Conservation (phyloP, 2,888 invertebrate species). For the Subacronicta megacephala region DNA sequence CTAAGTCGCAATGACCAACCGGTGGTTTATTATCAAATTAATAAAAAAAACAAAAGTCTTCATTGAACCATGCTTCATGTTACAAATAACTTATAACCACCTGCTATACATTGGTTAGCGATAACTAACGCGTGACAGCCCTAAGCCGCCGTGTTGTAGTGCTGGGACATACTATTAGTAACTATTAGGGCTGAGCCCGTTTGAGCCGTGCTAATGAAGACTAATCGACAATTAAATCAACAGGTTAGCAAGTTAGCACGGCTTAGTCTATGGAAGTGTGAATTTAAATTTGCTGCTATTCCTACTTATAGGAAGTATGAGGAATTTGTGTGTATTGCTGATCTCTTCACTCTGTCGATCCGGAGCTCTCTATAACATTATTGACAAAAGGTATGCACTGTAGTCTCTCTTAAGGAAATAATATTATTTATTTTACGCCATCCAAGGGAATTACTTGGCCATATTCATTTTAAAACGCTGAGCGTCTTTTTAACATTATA, state of each 20-base stretch:
- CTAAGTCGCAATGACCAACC: neutral
- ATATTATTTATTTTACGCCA: no score
- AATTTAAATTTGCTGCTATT: slow-evolving; percentile 32
- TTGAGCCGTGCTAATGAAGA: slow-evolving; percentile 78
- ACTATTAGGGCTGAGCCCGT: slow-evolving; percentile 79
- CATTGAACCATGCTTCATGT: slow-evolving; percentile 3
- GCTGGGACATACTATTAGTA: slow-evolving; percentile 79
- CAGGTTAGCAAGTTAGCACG: slow-evolving; percentile 75
- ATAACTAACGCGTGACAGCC: slow-evolving; percentile 60
- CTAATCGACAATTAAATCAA: slow-evolving; percentile 85
- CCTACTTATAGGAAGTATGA: slow-evolving; percentile 8
- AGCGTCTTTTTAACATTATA: no score
- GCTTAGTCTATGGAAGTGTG: slow-evolving; percentile 34
- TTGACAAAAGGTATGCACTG: no score
- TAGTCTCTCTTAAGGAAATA: no score
- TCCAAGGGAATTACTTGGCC: no score
- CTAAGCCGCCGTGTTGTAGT: slow-evolving; percentile 61
- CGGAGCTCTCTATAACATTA: no score
- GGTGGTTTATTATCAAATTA: neutral
- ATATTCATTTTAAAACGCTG: no score
- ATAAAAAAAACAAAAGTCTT: neutral
- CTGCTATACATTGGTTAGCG: slow-evolving; percentile 46
- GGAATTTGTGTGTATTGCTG: neutral
- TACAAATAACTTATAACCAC: slow-evolving; percentile 34
- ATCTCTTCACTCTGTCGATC: no score